phyloP scores from a whole-genome alignment of 2,113 vertebrate species.

The Neodon shergylaensis region DNA sequence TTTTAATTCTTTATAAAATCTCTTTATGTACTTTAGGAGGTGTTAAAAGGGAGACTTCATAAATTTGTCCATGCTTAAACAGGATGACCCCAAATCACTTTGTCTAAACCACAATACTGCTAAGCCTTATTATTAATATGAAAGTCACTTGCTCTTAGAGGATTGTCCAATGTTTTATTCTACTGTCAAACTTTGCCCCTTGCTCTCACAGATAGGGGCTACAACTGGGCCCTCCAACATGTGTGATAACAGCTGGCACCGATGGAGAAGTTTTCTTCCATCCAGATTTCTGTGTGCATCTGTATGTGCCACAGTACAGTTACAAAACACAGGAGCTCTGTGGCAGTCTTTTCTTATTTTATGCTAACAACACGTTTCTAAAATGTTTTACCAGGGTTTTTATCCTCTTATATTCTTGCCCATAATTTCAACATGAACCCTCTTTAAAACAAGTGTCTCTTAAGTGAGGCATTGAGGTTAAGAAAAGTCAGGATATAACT shows the following conservation, averaged over 20 bases:
- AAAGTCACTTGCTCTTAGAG: not conserved
- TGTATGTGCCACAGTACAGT: not conserved
- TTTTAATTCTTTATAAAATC: not conserved
- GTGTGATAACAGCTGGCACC: not conserved
- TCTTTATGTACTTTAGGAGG: not conserved
- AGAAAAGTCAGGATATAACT: not conserved
- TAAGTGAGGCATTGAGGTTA: not conserved
- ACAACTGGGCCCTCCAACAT: not conserved
- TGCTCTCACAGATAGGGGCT: rapidly evolving
- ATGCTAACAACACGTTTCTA: not conserved
- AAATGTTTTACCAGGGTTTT: not conserved
- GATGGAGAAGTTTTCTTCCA: not conserved
- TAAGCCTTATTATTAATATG: not conserved
- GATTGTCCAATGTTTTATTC: not conserved
- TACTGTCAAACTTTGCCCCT: not conserved
- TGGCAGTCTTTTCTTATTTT: not conserved
- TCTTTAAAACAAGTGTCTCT: not conserved
- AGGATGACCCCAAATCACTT: not conserved
- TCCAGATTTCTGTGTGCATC: not conserved
- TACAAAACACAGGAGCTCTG: not conserved
- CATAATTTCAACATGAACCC: not conserved
- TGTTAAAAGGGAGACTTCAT: not conserved
- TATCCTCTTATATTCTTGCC: not conserved
- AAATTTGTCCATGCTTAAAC: not conserved
- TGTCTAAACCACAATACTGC: not conserved